Base-by-base conservation (phyloP, 2,888 invertebrate genomes). In the Acleris literana region DNA sequence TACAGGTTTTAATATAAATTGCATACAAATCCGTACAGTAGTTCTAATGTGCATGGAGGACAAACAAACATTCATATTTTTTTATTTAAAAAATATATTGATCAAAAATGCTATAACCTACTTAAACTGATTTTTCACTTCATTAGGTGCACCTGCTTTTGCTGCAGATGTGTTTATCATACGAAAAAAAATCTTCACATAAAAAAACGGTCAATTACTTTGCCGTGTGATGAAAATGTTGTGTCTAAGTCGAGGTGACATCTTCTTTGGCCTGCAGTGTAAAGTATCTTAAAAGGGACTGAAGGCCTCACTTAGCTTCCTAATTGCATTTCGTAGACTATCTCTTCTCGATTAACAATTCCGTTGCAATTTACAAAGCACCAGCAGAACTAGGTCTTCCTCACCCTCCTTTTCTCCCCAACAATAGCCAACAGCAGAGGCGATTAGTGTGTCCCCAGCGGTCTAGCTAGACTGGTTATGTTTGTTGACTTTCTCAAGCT, bases 321-420 rank as follows among this genome's bases (percentile, higher is more conserved):
- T 66, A 61, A 66, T 66, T 66, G 65, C 65, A 66, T 66, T 66
- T 66, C 61, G 52, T 49, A 61, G 61, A 66, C 65, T 61, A 66
- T 66, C 65, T 66, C 65, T 61, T 61, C 61, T 18, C 61, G 61
- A 66, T 66, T 66, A 66, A 66, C 65, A 66, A 66, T 66, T 66
- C 61, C 61, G 56, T 39, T 66, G 65, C 65, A 66, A 66, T 66
- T 61, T 61, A 20, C 56, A 52, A 16, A 29, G 33, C 17, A 22
- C 65, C 65, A 66, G 16, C 46, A 2, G 39, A 46, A 4, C 18
- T 5, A 44, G 61, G 46, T 2, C 61, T 65, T 18, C 56, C 20
- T 43, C n/a, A 2, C 46, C 56, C 52, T 39, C 25, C 22, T 51
- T 56, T 7, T 17, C 2, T 5, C 1, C 18, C 11, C 22, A 20